phyloP scores from a whole-genome alignment of 2,888 invertebrate genomes.

The Eupithecia centaureata region DNA sequence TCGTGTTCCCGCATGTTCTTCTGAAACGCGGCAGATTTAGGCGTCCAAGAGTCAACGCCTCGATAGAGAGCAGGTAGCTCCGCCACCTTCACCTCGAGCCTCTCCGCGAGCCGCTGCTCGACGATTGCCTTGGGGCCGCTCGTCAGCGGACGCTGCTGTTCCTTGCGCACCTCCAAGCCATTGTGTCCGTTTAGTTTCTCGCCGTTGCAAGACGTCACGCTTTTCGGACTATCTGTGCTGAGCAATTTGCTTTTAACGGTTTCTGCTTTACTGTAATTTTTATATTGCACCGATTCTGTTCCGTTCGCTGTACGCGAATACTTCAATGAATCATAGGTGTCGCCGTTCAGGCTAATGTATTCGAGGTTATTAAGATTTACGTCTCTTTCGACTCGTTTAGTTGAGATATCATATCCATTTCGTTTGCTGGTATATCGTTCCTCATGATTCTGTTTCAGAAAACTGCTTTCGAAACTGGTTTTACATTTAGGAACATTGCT shows the following conservation, averaged over 20 bases:
- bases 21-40: constrained; percentile 86
- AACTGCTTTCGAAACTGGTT: constrained; percentile 80
- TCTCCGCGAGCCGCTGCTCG: constrained; percentile 78
- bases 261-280: constrained; percentile 79
- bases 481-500: constrained; percentile 83
- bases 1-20: constrained; percentile 83
- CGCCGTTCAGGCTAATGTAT: constrained; percentile 76
- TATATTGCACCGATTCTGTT: constrained; percentile 80
- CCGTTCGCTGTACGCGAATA: constrained; percentile 82
- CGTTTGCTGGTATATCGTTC: constrained; percentile 74
- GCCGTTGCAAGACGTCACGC: constrained; percentile 78
- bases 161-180: constrained; percentile 70
- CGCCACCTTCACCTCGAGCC: constrained; percentile 80
- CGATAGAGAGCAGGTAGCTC: constrained; percentile 88
- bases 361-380: constrained; percentile 76
- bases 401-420: constrained; percentile 71
- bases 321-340: constrained; percentile 79
- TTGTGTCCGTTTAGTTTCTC: constrained; percentile 75
- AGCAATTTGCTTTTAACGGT: constrained; percentile 81
- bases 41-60: constrained; percentile 89
- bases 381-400: constrained; percentile 76
- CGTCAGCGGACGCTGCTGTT: constrained; percentile 70
- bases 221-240: constrained; percentile 79
- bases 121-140: constrained; percentile 76
- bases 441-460: constrained; percentile 77